Evolutionary conservation across 1,140 invertebrate species (phyloP), one percentile per base, ranked within the genome.

Genomic region (Ceratoteleas bidentatus): DNA sequence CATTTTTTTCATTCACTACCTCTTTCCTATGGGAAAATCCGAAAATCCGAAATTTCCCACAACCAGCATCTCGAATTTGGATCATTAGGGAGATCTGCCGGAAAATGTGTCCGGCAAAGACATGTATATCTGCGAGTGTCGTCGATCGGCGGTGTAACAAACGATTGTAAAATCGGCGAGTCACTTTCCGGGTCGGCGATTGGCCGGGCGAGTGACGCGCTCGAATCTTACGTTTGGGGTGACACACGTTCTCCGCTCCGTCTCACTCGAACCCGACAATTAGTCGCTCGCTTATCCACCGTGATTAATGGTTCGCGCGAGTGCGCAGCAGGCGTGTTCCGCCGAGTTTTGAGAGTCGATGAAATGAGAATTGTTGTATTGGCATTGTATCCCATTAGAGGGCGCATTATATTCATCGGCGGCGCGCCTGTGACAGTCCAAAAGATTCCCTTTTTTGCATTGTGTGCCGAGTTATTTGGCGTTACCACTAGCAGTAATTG

Each of bases 181-280:
- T 89, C 88, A 89, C 69, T 78, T 84, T 80, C 72, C 73, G 78
- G 73, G 14, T 75, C 24, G 36, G 68, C 74, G 83, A 87, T 85
- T 86, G 81, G 80, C 79, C n/a, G n/a, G 60, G 84, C 86, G 83
- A 85, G 79, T 53, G 64, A 79, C 76, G 79, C 34, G 62, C 64
- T 79, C 34, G 65, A 81, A 58, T 66, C 73, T 76, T 83, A 84
- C 54, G 81, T 68, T 80, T 82, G 66, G 87, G 68, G 87, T 83
- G 82, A 77, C 75, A 75, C 76, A 56, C 74, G 62, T 85, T 64
- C 79, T 81, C 24, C 60, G 52, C 62, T 50, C 86, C 84, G 69
- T 88, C 85, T 87, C 85, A 84, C 85, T 84, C 83, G 85, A 88
- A 85, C 75, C 87, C 86, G 84, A 89, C 88, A 89, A 89, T 89